Percentiles rank a stretch among this genome's conserved stretches.
Evolutionary conservation across 2,888 invertebrate genomes (phyloP).

Genomic region (Napeogenes inachia): DNA sequence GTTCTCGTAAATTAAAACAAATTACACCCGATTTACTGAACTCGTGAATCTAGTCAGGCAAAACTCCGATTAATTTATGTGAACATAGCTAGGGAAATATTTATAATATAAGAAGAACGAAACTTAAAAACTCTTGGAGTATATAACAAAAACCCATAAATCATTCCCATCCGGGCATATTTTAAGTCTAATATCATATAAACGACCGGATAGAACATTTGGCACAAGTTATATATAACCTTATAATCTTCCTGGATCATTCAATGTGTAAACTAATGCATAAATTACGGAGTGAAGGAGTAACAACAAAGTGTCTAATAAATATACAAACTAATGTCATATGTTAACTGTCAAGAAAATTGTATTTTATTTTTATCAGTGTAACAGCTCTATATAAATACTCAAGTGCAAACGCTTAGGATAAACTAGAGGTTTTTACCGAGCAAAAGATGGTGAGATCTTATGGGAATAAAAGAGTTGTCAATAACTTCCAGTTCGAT

Average conservation of each 20-base stretch:
- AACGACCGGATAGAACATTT: slow-evolving; percentile 20
- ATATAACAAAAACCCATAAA: not conserved
- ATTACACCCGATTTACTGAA: no score
- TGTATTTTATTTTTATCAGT: slow-evolving; percentile 43
- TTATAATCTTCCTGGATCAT: slow-evolving; percentile 63
- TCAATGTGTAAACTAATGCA: slow-evolving; percentile 64
- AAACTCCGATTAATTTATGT: no score
- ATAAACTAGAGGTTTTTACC: slow-evolving; percentile 57
- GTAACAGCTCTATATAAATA: slow-evolving; percentile 55
- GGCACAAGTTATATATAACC: slow-evolving; percentile 32
- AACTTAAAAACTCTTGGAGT: no score
- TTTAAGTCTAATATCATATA: not conserved
- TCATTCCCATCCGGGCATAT: slow-evolving; percentile 1
- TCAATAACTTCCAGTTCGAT: slow-evolving; percentile 63
- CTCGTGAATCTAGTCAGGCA: no score
- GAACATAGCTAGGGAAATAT: no score
- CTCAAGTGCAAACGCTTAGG: slow-evolving; percentile 58
- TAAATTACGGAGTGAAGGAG: slow-evolving; percentile 68
- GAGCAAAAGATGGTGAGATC: slow-evolving; percentile 63
- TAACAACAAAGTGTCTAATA: slow-evolving; percentile 64
- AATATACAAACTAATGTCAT: slow-evolving; percentile 58
- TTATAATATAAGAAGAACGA: not conserved
- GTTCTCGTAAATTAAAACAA: no score
- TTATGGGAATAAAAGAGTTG: slow-evolving; percentile 65
- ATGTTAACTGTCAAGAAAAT: slow-evolving; percentile 52